Evolutionary conservation across 2,113 vertebrate species (phyloP), one percentile per base, ranked within the genome.

Genomic region (Zootoca vivipara): DNA sequence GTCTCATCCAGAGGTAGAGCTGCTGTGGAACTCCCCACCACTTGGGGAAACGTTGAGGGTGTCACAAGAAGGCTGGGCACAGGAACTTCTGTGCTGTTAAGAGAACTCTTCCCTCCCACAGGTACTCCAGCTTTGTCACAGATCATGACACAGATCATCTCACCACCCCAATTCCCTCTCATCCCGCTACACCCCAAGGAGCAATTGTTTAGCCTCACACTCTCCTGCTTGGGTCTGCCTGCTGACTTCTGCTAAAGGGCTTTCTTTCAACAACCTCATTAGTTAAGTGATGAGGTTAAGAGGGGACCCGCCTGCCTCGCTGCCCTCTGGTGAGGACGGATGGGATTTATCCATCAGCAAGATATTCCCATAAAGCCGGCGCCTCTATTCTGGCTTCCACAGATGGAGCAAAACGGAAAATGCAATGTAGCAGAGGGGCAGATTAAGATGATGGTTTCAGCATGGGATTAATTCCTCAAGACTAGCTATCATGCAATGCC

Each of bases 231-330:
- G 56, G 5, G 58, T 40, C 16, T 22, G 28, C 13, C 65, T 7
- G 13, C 58, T 42, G 58, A n/a, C 65, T 77, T 30, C 35, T 30
- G 56, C 42, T 72, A 65, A 75, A 62, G 58, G 22, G 42, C 3
- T 30, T 62, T 70, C 67, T 85, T 85, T 85, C 84, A 78, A 12
- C 84, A 65, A 6, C 30, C 42, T 72, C 84, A n/a, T 85, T 65
- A 65, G 58, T 13, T 2, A 64, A n/a, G 73, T 12, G 35, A 26
- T 4, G 38, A 65, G 46, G 58, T 4, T 26, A n/a, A 30, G 38
- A 46, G 30, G 22, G 26, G 84, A 65, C 24, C 38, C 35, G 0
- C 24, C 35, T 42, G 84, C 58, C 16, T 77, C 26, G 7, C 2
- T 35, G n/a, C 84, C 35, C n/a, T 38, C 84, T 65, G 70, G 73